Evolutionary conservation across 1,140 invertebrate genomes (phyloP).

Genomic region (Diorhabda sublineata): DNA sequence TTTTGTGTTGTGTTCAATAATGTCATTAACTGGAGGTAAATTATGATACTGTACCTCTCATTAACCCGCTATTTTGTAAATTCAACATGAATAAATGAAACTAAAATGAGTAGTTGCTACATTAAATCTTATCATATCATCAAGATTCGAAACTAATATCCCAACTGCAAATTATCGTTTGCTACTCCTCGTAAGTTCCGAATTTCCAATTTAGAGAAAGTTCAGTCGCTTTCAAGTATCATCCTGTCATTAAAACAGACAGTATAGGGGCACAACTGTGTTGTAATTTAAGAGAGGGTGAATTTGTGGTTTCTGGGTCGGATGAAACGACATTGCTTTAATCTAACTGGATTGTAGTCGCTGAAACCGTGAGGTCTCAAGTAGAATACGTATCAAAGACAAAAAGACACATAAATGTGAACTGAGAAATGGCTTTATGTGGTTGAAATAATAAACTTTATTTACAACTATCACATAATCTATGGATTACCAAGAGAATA

Average conservation of each 20-base stretch:
- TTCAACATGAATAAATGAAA: too few relatives aligned
- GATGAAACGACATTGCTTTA: neutral
- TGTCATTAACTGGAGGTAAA: too few relatives aligned
- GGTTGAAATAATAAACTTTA: too few relatives aligned
- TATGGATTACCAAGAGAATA: too few relatives aligned
- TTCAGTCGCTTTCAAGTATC: neutral
- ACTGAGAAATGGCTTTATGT: too few relatives aligned
- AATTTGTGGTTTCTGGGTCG: neutral
- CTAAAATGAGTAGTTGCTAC: too few relatives aligned
- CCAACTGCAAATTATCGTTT: neutral
- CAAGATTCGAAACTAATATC: neutral
- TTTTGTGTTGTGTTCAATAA: too few relatives aligned
- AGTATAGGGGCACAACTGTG: neutral
- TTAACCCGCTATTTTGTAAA: too few relatives aligned
- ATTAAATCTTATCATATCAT: neutral
- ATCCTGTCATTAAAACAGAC: neutral
- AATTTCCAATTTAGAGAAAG: slow-evolving; percentile 1
- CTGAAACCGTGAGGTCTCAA: neutral
- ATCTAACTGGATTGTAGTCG: neutral
- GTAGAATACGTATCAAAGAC: neutral
- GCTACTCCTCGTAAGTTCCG: neutral
- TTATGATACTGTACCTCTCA: too few relatives aligned
- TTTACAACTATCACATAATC: too few relatives aligned
- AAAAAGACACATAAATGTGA: too few relatives aligned
- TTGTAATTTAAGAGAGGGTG: slow-evolving; percentile 2